Conservation (phyloP, 2,888 invertebrate species). For the Orgyia antiqua region DNA sequence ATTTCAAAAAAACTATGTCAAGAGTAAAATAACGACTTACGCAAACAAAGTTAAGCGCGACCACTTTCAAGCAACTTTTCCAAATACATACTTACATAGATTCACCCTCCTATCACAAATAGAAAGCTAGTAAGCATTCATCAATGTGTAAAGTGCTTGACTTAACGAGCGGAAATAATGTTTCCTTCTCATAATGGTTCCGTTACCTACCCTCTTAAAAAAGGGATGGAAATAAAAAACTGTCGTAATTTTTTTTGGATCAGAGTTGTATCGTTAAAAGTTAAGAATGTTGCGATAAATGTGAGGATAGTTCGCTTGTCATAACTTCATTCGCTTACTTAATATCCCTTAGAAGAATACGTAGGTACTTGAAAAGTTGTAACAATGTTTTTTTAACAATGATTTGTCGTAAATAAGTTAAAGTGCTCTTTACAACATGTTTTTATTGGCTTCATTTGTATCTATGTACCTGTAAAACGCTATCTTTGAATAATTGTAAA, state of each 20-base stretch:
- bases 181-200: constrained; percentile 71
- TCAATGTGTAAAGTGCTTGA: constrained; percentile 66
- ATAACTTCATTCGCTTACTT: too few species aligned
- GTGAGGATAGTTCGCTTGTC: neutral
- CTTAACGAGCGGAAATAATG: constrained; percentile 74
- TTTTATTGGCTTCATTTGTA: too few species aligned
- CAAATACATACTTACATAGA: constrained; percentile 17
- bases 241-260: constrained; percentile 51
- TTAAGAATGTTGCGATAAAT: constrained; percentile 8
- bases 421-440: too few species aligned
- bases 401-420: too few species aligned
- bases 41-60: too few species aligned
- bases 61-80: constrained; percentile 7
- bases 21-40: too few species aligned
- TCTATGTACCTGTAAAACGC: too few species aligned
- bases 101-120: constrained; percentile 43
- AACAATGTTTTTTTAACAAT: too few species aligned
- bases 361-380: too few species aligned
- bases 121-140: constrained; percentile 64
- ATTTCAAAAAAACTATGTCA: too few species aligned
- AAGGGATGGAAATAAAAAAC: constrained; percentile 44
- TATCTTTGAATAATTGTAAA: too few species aligned
- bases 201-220: constrained; percentile 41
- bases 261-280: constrained; percentile 31
- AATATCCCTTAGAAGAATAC: too few species aligned